Percentiles rank a stretch among this genome's conserved stretches.
phyloP scores from a whole-genome alignment of 1,140 invertebrate species.

The Trinorchestia longiramus region DNA sequence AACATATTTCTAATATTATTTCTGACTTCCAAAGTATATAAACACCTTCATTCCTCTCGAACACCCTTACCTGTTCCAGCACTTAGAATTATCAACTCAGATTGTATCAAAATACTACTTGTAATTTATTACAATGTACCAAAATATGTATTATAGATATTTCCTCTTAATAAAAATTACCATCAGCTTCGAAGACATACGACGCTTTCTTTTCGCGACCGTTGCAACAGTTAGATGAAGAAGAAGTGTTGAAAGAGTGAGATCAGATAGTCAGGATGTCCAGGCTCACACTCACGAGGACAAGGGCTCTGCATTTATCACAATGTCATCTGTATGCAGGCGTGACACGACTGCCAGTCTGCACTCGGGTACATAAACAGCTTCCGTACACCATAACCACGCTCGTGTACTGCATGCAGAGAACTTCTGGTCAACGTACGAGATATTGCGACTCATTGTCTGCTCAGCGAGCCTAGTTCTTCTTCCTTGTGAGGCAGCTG shows the following conservation, averaged over 20 bases:
- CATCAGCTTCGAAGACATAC: neutral
- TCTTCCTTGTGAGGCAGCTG: neutral
- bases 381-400: neutral
- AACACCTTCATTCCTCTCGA: too few species aligned
- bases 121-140: too few species aligned
- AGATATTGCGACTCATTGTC: neutral
- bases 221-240: neutral
- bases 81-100: too few species aligned
- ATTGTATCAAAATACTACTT: too few species aligned
- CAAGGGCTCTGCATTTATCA: neutral
- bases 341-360: neutral
- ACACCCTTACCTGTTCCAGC: too few species aligned
- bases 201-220: neutral
- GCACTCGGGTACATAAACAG: neutral
- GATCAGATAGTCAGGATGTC: neutral
- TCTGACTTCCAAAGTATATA: too few species aligned
- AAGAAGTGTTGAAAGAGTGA: neutral
- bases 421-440: neutral
- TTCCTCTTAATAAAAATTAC: neutral
- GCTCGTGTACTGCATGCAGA: neutral
- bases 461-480: neutral
- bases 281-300: neutral
- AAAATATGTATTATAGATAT: neutral
- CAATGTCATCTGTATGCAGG: neutral
- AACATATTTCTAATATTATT: too few species aligned